Evolutionary conservation across 2,888 invertebrate genomes (phyloP).

Genomic region (Plebejus anna): DNA sequence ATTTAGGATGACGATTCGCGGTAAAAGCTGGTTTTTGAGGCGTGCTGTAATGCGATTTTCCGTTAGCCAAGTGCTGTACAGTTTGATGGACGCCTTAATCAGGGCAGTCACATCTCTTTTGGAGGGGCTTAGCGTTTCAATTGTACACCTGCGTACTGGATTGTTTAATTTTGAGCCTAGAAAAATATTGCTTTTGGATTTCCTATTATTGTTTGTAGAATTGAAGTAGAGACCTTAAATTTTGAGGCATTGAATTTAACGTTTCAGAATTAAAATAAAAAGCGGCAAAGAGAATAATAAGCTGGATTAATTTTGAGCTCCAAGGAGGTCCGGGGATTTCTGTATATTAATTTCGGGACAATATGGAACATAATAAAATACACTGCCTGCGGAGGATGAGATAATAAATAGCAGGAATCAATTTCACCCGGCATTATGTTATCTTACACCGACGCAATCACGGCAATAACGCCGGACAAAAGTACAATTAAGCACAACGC

Average conservation of each 20-base stretch:
- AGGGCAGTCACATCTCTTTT: constrained; percentile 18
- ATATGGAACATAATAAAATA: constrained; percentile 31
- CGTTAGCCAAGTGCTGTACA: constrained; percentile 53
- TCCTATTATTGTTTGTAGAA: neutral
- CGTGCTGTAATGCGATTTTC: constrained; percentile 74
- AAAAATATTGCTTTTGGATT: constrained; percentile 14
- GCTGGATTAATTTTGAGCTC: neutral
- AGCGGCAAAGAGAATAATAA: neutral
- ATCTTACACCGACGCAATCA: constrained; percentile 60
- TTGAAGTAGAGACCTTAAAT: neutral
- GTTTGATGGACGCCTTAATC: constrained; percentile 30
- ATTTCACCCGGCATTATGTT: constrained; percentile 41
- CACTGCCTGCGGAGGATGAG: constrained; percentile 31
- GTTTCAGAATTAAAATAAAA: neutral
- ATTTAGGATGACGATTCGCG: constrained; percentile 75
- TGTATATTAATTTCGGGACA: neutral
- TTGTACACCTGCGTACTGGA: constrained; percentile 29
- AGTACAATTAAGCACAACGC: constrained; percentile 77
- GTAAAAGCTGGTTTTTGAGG: constrained; percentile 73
- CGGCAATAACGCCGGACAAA: constrained; percentile 66
- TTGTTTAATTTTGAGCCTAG: constrained; percentile 7
- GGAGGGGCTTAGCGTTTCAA: constrained; percentile 22
- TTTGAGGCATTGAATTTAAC: too few relatives aligned
- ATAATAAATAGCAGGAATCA: constrained; percentile 37
- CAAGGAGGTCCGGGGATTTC: neutral